Percentiles rank a stretch among this genome's conserved stretches.
Evolutionary conservation across 2,888 invertebrate genomes (phyloP).

Genomic region (Rhaphigaster nebulosa): DNA sequence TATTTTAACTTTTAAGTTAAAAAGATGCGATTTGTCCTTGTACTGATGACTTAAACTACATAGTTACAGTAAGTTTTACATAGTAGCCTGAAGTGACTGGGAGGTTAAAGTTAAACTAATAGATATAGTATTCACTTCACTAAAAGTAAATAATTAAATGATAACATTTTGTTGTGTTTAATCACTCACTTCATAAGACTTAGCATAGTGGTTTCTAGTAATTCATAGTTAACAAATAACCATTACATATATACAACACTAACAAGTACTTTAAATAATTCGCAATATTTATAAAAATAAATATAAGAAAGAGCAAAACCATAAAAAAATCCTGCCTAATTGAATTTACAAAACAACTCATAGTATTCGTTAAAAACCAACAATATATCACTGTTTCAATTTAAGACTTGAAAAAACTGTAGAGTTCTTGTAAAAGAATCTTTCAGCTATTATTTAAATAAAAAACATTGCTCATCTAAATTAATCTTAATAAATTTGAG

Average conservation of each 20-base stretch:
- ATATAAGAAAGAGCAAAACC: slow-evolving; percentile 65
- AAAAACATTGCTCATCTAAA: slow-evolving; percentile 45
- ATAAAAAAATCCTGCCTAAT: slow-evolving; percentile 64
- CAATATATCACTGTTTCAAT: slow-evolving; percentile 64
- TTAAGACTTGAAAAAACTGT: slow-evolving; percentile 63
- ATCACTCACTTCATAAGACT: slow-evolving; percentile 64
- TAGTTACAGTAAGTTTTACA: slow-evolving; percentile 57
- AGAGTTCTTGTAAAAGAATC: slow-evolving; percentile 55
- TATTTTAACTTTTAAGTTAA: slow-evolving; percentile 60
- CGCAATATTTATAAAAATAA: slow-evolving; percentile 65
- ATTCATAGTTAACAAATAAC: slow-evolving; percentile 65
- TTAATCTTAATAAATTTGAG: slow-evolving; percentile 41
- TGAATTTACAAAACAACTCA: slow-evolving; percentile 64
- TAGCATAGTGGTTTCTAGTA: slow-evolving; percentile 64
- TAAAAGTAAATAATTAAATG: slow-evolving; percentile 64
- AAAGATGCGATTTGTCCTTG: slow-evolving; percentile 60
- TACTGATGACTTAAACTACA: slow-evolving; percentile 60
- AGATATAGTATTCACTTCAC: slow-evolving; percentile 59
- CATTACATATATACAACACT: slow-evolving; percentile 65
- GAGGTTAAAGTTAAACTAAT: slow-evolving; percentile 57
- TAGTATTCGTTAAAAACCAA: slow-evolving; percentile 64
- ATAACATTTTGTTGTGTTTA: slow-evolving; percentile 64
- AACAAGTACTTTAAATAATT: slow-evolving; percentile 65
- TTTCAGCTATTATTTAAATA: slow-evolving; percentile 58
- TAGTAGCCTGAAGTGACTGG: slow-evolving; percentile 58